A percentile compares a stretch with the other conserved stretches of the same genome.
phyloP scores from a whole-genome alignment of 2,113 vertebrate genomes.

The Nannospalax galili region DNA sequence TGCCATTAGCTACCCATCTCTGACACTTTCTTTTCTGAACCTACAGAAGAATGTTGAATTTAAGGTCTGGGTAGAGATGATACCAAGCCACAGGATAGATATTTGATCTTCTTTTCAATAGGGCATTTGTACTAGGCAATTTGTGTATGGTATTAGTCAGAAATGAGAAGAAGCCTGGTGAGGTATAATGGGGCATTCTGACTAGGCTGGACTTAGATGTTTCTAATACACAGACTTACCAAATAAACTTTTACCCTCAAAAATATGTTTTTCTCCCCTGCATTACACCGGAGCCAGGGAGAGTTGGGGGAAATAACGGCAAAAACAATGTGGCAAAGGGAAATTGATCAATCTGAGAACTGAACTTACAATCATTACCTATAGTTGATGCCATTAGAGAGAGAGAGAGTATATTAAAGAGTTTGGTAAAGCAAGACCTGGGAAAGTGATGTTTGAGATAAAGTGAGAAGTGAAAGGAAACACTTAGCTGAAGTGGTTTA shows the following conservation, averaged over 20 bases:
- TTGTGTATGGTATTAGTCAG: background rate
- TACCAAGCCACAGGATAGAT: background rate
- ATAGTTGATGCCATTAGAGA: background rate
- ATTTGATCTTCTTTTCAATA: slow-evolving; percentile 53
- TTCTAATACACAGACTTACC: slow-evolving; percentile 31
- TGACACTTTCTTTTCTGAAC: slow-evolving; percentile 58
- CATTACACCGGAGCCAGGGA: background rate
- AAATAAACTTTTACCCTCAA: background rate
- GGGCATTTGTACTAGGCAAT: slow-evolving; percentile 57
- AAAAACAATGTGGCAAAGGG: slow-evolving; percentile 1
- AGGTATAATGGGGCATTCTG: background rate
- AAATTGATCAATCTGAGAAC: slow-evolving; percentile 24
- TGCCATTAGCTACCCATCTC: slow-evolving; percentile 71
- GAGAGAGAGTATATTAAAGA: background rate
- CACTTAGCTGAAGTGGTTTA: background rate
- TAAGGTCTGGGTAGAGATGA: slow-evolving; percentile 28
- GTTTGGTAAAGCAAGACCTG: background rate
- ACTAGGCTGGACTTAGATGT: background rate
- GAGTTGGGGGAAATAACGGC: background rate
- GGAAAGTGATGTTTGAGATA: background rate
- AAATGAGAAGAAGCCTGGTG: slow-evolving; percentile 20
- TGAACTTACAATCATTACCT: slow-evolving; percentile 31
- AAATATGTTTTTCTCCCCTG: background rate
- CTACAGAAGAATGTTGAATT: slow-evolving; percentile 65
- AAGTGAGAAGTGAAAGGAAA: background rate